Percentiles rank a stretch among this genome's conserved stretches.
Evolutionary conservation across 2,113 vertebrate genomes (phyloP).

Genomic region (Pterocles gutturalis): DNA sequence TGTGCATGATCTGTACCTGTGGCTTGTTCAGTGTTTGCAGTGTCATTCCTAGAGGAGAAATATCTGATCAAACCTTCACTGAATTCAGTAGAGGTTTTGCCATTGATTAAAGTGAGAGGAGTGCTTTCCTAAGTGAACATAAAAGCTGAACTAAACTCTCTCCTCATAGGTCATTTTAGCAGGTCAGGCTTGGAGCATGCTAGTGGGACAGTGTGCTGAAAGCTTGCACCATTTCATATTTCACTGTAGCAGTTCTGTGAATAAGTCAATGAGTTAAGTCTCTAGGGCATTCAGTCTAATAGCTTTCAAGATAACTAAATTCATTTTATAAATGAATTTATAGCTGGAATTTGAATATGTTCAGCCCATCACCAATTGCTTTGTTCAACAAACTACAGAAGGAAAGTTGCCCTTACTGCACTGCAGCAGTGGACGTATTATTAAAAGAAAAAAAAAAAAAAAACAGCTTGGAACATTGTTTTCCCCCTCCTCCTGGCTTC

Average conservation of each 20-base stretch:
- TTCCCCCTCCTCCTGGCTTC: background rate
- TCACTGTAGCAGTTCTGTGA: background rate
- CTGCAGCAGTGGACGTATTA: background rate
- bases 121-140: background rate
- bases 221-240: background rate
- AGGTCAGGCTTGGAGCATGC: background rate
- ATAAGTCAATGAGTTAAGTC: background rate
- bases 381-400: background rate
- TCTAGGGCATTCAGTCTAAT: background rate
- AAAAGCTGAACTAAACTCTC: background rate
- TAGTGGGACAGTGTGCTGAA: background rate
- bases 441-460: background rate
- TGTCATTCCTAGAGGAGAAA: background rate
- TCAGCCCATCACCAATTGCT: background rate
- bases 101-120: background rate
- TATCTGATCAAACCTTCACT: background rate
- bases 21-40: background rate
- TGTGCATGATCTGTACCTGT: background rate
- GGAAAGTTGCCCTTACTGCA: background rate
- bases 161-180: background rate
- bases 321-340: background rate
- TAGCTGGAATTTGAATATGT: background rate
- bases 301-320: constrained; percentile 19
- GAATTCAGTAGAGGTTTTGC: background rate
- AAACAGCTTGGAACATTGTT: background rate